These are phyloP conservation scores for Archilochus colubris DNA, from an alignment of 2,113 vertebrate species.

Conservation along the genomic window DNA sequence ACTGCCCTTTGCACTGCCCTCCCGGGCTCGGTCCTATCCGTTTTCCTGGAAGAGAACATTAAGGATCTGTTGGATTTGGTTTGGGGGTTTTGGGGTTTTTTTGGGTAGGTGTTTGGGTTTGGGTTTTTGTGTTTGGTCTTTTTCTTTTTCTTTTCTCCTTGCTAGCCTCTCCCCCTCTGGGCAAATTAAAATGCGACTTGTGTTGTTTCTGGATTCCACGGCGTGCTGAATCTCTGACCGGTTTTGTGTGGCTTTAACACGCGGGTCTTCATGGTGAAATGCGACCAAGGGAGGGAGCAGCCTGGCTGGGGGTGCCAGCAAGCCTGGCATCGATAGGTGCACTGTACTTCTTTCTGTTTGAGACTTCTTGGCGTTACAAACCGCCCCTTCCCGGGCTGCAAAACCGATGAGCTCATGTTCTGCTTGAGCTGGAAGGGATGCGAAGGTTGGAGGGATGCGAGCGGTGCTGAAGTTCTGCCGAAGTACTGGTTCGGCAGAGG, in stretches of 20 bases:
- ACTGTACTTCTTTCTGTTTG: not conserved
- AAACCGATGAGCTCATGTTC: not conserved
- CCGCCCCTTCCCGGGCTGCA: not conserved
- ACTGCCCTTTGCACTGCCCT: not conserved
- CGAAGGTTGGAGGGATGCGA: not conserved
- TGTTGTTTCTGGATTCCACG: not conserved
- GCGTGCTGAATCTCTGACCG: accelerated
- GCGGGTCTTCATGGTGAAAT: accelerated
- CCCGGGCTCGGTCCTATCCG: accelerated
- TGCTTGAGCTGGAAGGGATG: not conserved
- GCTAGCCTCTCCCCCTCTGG: not conserved
- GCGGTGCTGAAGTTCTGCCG: not conserved
- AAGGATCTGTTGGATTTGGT: not conserved
- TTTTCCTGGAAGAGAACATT: not conserved
- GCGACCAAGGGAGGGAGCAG: not conserved
- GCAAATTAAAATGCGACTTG: not conserved
- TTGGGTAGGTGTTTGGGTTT: no score
- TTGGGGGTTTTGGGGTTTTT: no score
- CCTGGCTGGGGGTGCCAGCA: not conserved
- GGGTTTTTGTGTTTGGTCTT: no score
- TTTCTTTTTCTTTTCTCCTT: not conserved
- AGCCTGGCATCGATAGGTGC: not conserved
- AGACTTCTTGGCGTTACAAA: not conserved
- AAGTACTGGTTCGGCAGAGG: not conserved
- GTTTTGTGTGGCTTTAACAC: accelerated